Base-by-base conservation (phyloP, 2,797 vertebrate genomes). In the Clarias pachynema region DNA sequence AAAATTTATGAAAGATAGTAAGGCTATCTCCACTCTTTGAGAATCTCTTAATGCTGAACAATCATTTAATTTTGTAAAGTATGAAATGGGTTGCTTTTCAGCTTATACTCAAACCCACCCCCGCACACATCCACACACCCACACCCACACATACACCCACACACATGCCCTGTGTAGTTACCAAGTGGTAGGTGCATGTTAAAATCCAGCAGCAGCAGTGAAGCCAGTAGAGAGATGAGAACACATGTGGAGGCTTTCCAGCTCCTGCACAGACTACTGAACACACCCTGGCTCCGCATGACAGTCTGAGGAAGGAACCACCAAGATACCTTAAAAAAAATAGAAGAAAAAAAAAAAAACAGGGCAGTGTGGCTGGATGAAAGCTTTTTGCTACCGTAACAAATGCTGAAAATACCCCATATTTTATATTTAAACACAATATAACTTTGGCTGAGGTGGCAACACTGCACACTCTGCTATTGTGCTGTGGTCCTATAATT, bases 191-290 rank as follows among this genome's bases (percentile, higher is more conserved):
- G 24, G 6, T 78, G 0, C 84, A 88, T 53, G 62, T 96, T 96
- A 56, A 97, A n/a, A 69, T 94, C 89, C 86, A 97, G 91, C 87
- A 96, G 89, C 57, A 96, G 85, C 44, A 97, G 83, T 0, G 86
- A 89, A 15, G 92, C 91, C 87, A 96, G 86, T 65, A 95, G 89
- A 69, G 92, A 89, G 73, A 93, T 79, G 79, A 95, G 88, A 37
- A 92, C 91, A 92, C 94, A 92, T 6, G 91, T 81, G 56, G 92
- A 91, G 0, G 73, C 84, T 81, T 87, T 95, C 95, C 94, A 94
- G 9, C 86, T 89, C 89, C 91, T 66, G 72, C 91, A 92, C 89
- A 88, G 56, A 44, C 85, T 89, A 88, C 91, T 91, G 86, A 85
- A 89, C 83, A 88, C 87, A 77, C 93, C 91, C 89, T 93, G 93